Evolutionary conservation across 1,140 invertebrate genomes (phyloP), one percentile per base, ranked within the genome.

Genomic region (Drosophila repletoides): DNA sequence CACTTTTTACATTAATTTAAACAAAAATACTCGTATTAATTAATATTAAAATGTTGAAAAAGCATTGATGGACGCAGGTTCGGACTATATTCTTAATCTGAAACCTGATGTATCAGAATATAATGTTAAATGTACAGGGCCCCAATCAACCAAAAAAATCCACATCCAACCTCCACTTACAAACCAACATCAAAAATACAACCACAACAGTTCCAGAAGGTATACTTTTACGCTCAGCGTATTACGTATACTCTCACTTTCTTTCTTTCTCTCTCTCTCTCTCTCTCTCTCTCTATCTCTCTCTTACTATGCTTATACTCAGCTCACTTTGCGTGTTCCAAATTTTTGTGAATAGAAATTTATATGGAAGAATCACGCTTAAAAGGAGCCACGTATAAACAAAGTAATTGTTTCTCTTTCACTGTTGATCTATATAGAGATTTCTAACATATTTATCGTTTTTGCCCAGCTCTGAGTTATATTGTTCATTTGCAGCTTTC

Each of bases 371-470:
- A 10, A 31, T 41, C n/a, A 29, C 22, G 34, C 28, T 28, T 26
- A 38, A 17, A 21, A 2, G 26, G 34, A 22, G 22, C 34, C 2
- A 7, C 19, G 29, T 21, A 19, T 36, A 19, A 58, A 19, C 29
- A 2, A 21, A 45, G 24, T 41, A 3, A 24, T 4, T 49, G 24
- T 43, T 22, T 38, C 21, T 51, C 0, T 10, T 38, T 53, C 19
- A 28, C 31, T 33, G 22, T 15, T 10, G 1, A 51, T 19, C 28
- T 66, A 38, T 6, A 5, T 75, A 59, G 38, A 46, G 36, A 46
- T 67, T 36, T 26, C 21, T 45, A 46, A 52, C 58, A 53, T 31
- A 48, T 53, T 61, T 53, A 41, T 63, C 12, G 31, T 69, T 48
- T n/a, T 36, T 56, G 26, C 24, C 4, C 19, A 22, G 4, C 61